phyloP scores from a whole-genome alignment of 92 coral and sea anemone species.

The Paragorgia papillata region DNA sequence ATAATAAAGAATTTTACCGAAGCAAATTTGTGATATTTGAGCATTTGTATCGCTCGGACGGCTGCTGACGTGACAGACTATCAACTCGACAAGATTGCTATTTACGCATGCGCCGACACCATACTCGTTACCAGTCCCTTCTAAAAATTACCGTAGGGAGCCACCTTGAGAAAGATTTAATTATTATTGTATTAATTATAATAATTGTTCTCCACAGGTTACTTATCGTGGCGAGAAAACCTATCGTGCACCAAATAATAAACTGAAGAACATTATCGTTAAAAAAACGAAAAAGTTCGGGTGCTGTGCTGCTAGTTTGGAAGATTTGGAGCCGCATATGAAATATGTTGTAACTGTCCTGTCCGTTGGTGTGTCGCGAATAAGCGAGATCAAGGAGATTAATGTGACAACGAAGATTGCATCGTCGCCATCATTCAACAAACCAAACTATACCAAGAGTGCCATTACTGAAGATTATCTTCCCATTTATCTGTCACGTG shows the following conservation, averaged over 20 bases:
- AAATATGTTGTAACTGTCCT: constrained; percentile 55
- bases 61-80: too few species aligned
- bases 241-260: not conserved
- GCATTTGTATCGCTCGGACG: too few species aligned
- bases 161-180: too few species aligned
- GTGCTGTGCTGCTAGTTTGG: constrained; percentile 31
- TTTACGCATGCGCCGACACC: too few species aligned
- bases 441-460: constrained; percentile 60
- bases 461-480: constrained; percentile 68
- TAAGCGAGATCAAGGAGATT: constrained; percentile 53
- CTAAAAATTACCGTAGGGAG: too few species aligned
- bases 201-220: too few species aligned
- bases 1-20: too few species aligned
- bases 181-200: too few species aligned
- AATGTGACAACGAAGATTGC: constrained; percentile 67
- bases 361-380: constrained; percentile 62
- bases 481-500: constrained; percentile 65
- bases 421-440: constrained; percentile 64
- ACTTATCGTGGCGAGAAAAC: constrained; percentile 29
- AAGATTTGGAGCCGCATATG: constrained; percentile 72
- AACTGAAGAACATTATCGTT: not conserved
- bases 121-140: too few species aligned
- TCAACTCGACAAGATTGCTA: too few species aligned
- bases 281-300: not conserved
- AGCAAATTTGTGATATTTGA: too few species aligned